Evolutionary conservation across 2,888 invertebrate genomes (phyloP), one percentile per base, ranked within the genome.

Genomic region (Polyommatus icarus): DNA sequence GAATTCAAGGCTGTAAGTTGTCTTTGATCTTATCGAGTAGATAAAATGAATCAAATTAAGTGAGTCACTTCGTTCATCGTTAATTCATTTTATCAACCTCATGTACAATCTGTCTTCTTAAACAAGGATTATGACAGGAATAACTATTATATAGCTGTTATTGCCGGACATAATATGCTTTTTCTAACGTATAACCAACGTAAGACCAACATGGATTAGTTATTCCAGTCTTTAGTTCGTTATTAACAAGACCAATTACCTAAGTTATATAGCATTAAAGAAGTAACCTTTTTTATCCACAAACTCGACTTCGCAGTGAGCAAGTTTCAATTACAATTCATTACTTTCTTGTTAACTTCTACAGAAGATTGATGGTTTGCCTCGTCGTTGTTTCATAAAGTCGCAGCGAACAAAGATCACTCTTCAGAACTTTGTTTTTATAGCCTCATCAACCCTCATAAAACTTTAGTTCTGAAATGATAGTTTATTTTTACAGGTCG

Each of bases 401-500:
- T 77, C 79, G 29, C 18, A 71, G 20, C 7, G 18, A 40, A 36
- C 20, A 76, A 57, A 32, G 54, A 59, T 76, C n/a, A 36, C 36
- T 76, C 36, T 76, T 59, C 5, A 18, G 36, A 36, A 61, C 29
- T 24, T 20, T 76, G 29, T 76, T 76, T 61, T 61, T 76, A 76
- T 61, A 57, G 46, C 29, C 67, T 29, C 67, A 67, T 67, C 67
- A 67, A 67, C 67, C 29, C 67, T 32, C 12, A 67, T 67, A 18
- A 67, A 67, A 67, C 29, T 67, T 67, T 15, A 67, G 67, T 32
- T 15, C 10, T 67, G 29, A 32, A 15, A 29, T 59, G n/a, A 59
- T 29, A 32, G 29, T 32, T 6, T 67, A 1, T 67, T 80, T 75
- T 85, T 85, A 10, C 85, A 93, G 93, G 87, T 91, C 77, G 83